These are phyloP conservation scores for Xenus cinereus DNA, from an alignment of 2,113 vertebrate species.

Conservation along the genomic window DNA sequence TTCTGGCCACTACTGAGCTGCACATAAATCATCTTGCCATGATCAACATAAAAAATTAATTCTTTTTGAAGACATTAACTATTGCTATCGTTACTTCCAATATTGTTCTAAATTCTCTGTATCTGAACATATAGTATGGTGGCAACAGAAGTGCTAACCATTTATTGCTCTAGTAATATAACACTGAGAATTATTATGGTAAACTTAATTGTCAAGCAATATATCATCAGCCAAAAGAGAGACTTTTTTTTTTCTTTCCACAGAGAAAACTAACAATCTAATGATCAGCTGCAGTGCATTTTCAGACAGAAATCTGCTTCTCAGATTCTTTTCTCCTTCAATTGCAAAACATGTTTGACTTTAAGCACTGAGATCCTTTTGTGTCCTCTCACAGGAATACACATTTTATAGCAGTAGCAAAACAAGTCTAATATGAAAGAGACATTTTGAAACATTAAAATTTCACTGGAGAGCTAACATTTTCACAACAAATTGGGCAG, in stretches of 20 bases:
- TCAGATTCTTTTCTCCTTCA: not conserved
- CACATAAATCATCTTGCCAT: not conserved
- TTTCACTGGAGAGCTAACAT: constrained; percentile 48
- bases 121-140: not conserved
- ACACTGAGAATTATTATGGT: not conserved
- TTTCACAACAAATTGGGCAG: constrained; percentile 52
- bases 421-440: not conserved
- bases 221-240: not conserved
- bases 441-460: constrained; percentile 6
- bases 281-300: not conserved
- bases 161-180: not conserved
- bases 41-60: not conserved
- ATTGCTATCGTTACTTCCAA: not conserved
- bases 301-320: not conserved
- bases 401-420: not conserved
- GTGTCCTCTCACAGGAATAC: not conserved
- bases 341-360: not conserved
- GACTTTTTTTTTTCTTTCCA: not conserved
- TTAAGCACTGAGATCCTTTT: not conserved
- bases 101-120: not conserved
- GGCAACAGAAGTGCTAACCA: not conserved
- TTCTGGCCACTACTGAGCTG: not conserved
- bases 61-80: not conserved
- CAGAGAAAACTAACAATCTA: not conserved
- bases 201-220: not conserved